A percentile compares a stretch with the other conserved stretches of the same genome.
These are phyloP conservation scores for Entelurus aequoreus DNA, from an alignment of 2,113 vertebrate species.

Conservation along the genomic window DNA sequence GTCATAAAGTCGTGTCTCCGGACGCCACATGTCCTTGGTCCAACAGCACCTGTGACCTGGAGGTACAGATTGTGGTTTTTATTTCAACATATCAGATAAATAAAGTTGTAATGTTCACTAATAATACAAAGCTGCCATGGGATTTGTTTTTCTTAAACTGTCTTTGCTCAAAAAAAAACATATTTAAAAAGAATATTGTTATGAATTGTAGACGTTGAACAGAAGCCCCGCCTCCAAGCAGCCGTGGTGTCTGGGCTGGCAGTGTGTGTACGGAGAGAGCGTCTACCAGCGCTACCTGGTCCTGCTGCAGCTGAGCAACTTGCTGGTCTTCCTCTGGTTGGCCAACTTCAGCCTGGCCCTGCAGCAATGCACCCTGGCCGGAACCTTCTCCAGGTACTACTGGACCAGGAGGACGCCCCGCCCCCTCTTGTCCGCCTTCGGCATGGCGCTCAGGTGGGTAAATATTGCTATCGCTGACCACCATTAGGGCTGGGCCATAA, in stretches of 20 bases:
- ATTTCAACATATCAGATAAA: neutral
- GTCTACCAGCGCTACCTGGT: conserved; percentile 80
- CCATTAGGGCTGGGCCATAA: no score
- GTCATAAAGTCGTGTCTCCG: conserved; percentile 82
- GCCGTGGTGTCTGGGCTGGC: conserved; percentile 71
- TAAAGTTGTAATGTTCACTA: neutral
- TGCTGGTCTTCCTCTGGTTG: conserved; percentile 87
- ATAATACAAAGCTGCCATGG: no score
- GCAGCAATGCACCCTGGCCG: conserved; percentile 86
- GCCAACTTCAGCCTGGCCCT: conserved; percentile 86
- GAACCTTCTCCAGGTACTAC: conserved; percentile 88
- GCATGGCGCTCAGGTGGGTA: conserved; percentile 78
- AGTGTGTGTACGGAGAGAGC: conserved; percentile 83
- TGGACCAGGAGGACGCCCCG: conserved; percentile 85
- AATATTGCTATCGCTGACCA: no score
- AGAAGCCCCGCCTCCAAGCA: conserved; percentile 69
- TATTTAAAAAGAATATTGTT: no score
- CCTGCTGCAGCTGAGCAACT: conserved; percentile 83
- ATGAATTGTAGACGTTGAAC: conserved; percentile 75
- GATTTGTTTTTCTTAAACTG: no score
- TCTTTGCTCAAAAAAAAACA: no score
- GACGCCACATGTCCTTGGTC: conserved; percentile 73
- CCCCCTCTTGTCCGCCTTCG: conserved; percentile 80
- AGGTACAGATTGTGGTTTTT: conserved; percentile 58
- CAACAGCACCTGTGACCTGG: conserved; percentile 80